Conservation (phyloP, 1,140 invertebrate species). For the Parasteatoda tepidariorum region DNA sequence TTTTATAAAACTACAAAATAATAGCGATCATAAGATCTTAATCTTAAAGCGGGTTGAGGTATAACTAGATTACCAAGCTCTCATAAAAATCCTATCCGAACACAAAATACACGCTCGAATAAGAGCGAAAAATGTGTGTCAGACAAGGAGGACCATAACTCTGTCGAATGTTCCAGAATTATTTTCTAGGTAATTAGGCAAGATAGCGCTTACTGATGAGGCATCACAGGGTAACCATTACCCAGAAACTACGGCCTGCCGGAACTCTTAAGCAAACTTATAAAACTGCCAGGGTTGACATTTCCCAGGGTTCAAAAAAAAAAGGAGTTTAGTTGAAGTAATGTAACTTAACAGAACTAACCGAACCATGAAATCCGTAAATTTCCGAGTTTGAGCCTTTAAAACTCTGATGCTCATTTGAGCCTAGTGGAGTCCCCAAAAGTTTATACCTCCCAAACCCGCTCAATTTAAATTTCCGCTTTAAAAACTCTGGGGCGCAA, state of each 20-base stretch:
- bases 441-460: not conserved
- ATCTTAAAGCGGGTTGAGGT: no score
- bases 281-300: not conserved
- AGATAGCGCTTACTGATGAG: not conserved
- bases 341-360: not conserved
- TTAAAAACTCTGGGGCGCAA: conserved; percentile 57
- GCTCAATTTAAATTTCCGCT: conserved; percentile 60
- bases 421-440: not conserved
- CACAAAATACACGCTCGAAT: no score
- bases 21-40: no score
- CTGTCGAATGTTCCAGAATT: not conserved
- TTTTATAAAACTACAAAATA: no score
- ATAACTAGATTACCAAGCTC: no score
- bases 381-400: not conserved
- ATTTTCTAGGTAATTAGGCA: not conserved
- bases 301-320: not conserved
- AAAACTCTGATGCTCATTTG: not conserved
- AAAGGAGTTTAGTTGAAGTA: not conserved
- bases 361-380: not conserved
- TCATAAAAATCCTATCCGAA: no score
- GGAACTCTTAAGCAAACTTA: not conserved
- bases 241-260: no score
- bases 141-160: no score
- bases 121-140: no score
- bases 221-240: no score